Evolutionary conservation across 1,140 invertebrate genomes (phyloP), one percentile per base, ranked within the genome.

Genomic region (Drosophila triauraria): DNA sequence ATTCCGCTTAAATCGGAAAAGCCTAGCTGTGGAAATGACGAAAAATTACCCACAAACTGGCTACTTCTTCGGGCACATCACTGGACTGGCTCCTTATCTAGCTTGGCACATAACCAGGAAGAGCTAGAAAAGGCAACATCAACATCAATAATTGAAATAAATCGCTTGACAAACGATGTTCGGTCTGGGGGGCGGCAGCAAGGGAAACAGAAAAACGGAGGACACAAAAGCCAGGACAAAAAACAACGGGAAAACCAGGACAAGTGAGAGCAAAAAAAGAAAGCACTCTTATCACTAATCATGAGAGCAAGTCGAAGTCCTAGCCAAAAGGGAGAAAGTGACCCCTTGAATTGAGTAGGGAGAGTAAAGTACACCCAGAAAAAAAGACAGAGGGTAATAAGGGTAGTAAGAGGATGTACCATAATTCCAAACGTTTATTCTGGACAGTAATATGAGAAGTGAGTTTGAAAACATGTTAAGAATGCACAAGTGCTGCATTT

Each of bases 131-230:
- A 75, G 70, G 46, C 62, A 67, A 56, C 54, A 65, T 58, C 61
- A 48, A 75, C 74, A 76, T 75, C 74, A 75, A 83, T 87, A 88
- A 88, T 88, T 88, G 85, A 88, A 88, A 88, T 90, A 88, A 88
- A 90, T 88, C 85, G 85, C 56, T 65, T 81, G 80, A 84, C 80
- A 88, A 88, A 81, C 74, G 74, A 88, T 78, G 72, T 69, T 69
- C 43, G 42, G 38, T 47, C 54, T n/a, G 46, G 64, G 64, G 42
- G 56, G 38, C 58, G 50, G 38, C 58, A 30, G 46, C 43, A 62
- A 50, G n/a, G 35, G 35, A 60, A 77, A 65, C 58, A 48, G 56
- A 59, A 70, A 70, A 64, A 80, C 78, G 48, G 17, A 62, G 10
- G 62, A 43, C 67, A 62, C 53, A 62, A 64, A 75, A 64, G 27